These are phyloP conservation scores for Drosophila serrata DNA, from an alignment of 1,140 invertebrate species.

Conservation along the genomic window DNA sequence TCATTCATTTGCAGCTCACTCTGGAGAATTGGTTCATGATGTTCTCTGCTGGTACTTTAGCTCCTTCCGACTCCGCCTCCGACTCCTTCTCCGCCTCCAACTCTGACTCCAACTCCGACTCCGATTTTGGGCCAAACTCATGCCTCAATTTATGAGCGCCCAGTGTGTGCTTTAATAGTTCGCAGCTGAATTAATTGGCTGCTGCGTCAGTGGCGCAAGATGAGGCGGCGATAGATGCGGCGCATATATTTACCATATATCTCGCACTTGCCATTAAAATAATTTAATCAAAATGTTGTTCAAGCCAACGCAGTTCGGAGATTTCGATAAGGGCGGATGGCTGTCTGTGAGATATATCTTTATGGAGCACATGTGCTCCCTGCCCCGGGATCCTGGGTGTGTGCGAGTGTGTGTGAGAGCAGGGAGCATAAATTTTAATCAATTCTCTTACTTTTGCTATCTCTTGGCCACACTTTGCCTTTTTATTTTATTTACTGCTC, in stretches of 20 bases:
- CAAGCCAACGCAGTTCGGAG: slow-evolving; percentile 36
- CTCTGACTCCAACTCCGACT: slow-evolving; percentile 6
- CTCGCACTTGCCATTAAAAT: slow-evolving; percentile 76
- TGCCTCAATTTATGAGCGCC: slow-evolving; percentile 79
- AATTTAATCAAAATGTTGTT: slow-evolving; percentile 83
- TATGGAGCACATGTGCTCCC: slow-evolving; percentile 52
- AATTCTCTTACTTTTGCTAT: slow-evolving; percentile 76
- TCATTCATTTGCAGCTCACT: slow-evolving; percentile 79
- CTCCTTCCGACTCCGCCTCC: slow-evolving; percentile 23
- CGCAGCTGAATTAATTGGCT: slow-evolving; percentile 81
- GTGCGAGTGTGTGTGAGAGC: background rate
- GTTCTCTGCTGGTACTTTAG: slow-evolving; percentile 38
- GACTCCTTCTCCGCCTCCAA: slow-evolving; percentile 15
- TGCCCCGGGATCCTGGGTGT: slow-evolving; percentile 25
- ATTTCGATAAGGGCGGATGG: slow-evolving; percentile 61
- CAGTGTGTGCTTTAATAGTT: slow-evolving; percentile 83
- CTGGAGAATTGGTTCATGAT: slow-evolving; percentile 74
- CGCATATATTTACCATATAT: slow-evolving; percentile 74
- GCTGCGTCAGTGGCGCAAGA: slow-evolving; percentile 37
- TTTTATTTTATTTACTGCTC: slow-evolving; percentile 75
- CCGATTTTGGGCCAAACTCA: background rate
- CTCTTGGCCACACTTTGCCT: slow-evolving; percentile 62
- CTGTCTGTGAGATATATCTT: slow-evolving; percentile 57
- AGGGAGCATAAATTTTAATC: slow-evolving; percentile 78
- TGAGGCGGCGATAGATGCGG: slow-evolving; percentile 36